These are phyloP conservation scores for Adelosebastes latens DNA, from an alignment of 2,797 vertebrate genomes.

Conservation along the genomic window DNA sequence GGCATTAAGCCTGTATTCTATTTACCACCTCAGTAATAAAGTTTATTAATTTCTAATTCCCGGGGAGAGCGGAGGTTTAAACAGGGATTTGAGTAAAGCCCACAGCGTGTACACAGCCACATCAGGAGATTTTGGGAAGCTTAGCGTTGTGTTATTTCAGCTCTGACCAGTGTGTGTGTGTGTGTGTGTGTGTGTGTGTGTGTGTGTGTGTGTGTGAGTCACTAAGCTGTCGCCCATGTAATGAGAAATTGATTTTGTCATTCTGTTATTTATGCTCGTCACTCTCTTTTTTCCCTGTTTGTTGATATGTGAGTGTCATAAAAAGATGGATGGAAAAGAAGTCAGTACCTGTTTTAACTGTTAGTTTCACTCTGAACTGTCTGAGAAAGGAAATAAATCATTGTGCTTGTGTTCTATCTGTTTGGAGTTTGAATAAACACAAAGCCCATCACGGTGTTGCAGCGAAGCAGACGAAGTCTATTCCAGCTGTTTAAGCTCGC, in stretches of 20 bases:
- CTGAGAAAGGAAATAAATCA: neutral
- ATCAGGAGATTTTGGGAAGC: constrained; percentile 31
- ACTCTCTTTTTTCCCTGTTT: neutral
- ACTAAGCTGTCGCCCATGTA: neutral
- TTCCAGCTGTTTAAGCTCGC: neutral
- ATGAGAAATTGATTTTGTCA: constrained; percentile 34
- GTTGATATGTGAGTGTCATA: neutral
- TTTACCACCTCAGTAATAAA: constrained; percentile 57
- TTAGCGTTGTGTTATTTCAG: constrained; percentile 18
- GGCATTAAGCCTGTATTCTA: constrained; percentile 33
- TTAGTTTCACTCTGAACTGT: neutral
- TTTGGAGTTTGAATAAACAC: neutral
- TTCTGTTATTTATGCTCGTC: constrained; percentile 2
- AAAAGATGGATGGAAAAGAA: neutral
- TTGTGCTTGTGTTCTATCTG: neutral
- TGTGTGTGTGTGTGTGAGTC: neutral
- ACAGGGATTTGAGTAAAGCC: constrained; percentile 44
- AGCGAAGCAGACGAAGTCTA: neutral
- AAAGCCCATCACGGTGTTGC: neutral
- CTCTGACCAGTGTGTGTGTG: neutral
- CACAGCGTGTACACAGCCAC: constrained; percentile 6
- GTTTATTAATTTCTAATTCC: constrained; percentile 33
- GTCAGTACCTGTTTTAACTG: neutral
- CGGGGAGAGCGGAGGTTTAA: constrained; percentile 22
- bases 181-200: neutral